A percentile compares a stretch with the other conserved stretches of the same genome.
These are phyloP conservation scores for Tribolium madens DNA, from an alignment of 1,140 invertebrate genomes.

Conservation along the genomic window DNA sequence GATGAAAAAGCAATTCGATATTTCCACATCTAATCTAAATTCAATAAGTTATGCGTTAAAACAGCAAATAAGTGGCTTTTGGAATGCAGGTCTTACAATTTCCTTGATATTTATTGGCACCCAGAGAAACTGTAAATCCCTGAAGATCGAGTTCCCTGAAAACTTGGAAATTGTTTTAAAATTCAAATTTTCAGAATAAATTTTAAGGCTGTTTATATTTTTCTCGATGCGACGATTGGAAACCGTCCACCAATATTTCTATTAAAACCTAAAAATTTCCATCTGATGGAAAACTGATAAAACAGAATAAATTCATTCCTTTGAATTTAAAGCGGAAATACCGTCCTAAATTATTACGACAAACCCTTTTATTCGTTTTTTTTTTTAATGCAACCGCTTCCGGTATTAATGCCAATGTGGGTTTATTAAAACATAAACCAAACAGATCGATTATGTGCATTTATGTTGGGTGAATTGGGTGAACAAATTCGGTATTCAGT, in stretches of 20 bases:
- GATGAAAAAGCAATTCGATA: constrained; percentile 20
- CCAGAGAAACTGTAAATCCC: constrained; percentile 35
- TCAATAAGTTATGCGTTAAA: constrained; percentile 38
- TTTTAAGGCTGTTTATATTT: constrained; percentile 37
- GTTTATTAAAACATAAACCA: neutral
- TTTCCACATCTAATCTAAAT: constrained; percentile 34
- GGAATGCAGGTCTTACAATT: constrained; percentile 31
- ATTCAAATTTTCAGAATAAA: constrained; percentile 35
- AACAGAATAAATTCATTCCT: neutral
- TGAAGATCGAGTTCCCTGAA: constrained; percentile 35
- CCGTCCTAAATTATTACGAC: constrained; percentile 8
- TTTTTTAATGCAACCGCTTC: constrained; percentile 10
- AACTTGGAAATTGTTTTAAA: constrained; percentile 39
- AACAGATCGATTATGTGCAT: neutral
- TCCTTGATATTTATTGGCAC: constrained; percentile 32
- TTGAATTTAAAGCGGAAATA: neutral
- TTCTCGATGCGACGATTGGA: constrained; percentile 26
- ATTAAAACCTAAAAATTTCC: constrained; percentile 7
- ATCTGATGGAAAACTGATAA: neutral
- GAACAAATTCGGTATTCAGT: neutral
- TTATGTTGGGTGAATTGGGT: neutral
- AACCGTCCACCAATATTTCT: constrained; percentile 35
- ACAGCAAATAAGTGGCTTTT: constrained; percentile 36
- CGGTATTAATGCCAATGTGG: neutral
- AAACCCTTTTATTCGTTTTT: constrained; percentile 17